These are phyloP conservation scores for Progne subis DNA, from an alignment of 2,113 vertebrate genomes.

Conservation along the genomic window DNA sequence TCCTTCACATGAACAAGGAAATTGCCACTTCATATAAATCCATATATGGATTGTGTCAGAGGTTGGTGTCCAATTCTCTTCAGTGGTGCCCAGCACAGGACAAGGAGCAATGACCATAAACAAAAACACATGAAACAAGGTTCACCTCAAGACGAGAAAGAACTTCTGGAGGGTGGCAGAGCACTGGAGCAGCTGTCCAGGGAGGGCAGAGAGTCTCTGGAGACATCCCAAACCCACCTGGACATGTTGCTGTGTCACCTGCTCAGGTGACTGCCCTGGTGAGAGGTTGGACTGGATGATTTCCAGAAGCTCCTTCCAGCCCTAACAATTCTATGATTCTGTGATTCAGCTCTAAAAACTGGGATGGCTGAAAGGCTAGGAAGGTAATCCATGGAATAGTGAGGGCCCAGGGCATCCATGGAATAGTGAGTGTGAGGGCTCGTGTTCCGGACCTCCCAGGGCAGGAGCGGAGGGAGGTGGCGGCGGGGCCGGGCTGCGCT, in stretches of 20 bases:
- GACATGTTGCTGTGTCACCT: background rate
- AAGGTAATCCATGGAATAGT: fast-evolving
- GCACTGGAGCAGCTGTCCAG: background rate
- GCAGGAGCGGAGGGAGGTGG: background rate
- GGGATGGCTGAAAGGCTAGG: fast-evolving
- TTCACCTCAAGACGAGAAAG: background rate
- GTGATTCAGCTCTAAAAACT: background rate
- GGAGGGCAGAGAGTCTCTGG: background rate
- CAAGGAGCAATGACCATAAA: background rate
- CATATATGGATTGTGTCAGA: background rate
- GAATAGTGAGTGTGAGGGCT: no score
- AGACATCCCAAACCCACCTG: background rate
- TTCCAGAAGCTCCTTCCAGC: background rate
- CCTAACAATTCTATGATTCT: background rate
- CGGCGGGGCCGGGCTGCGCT: background rate
- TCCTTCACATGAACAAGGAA: background rate
- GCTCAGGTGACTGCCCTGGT: background rate
- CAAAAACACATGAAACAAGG: background rate
- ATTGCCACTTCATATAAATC: background rate
- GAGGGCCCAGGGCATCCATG: no score
- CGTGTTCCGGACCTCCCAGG: fast-evolving
- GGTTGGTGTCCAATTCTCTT: background rate
- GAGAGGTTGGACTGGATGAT: background rate
- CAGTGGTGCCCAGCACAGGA: background rate
- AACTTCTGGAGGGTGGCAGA: background rate